phyloP scores from a whole-genome alignment of 1,140 invertebrate genomes.

The Aphidius ervi region DNA sequence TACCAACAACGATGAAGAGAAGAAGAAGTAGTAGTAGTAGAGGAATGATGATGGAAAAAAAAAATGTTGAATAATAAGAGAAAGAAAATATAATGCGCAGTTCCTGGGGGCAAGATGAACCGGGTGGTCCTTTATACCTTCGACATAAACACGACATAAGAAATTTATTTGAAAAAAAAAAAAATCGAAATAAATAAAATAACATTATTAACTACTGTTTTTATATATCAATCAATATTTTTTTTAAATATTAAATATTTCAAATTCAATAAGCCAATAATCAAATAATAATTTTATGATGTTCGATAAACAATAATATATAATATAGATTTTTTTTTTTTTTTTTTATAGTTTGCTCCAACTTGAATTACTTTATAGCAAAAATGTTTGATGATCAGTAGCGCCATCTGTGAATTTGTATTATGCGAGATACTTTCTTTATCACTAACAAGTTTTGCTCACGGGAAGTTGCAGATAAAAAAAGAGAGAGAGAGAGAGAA shows the following conservation, averaged over 20 bases:
- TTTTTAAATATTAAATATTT: constrained; percentile 12
- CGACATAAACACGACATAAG: constrained; percentile 3
- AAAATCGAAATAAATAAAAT: too few relatives aligned
- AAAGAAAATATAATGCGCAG: constrained; percentile 11
- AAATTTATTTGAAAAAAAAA: too few relatives aligned
- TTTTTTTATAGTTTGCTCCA: too few relatives aligned
- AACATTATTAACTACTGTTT: not conserved
- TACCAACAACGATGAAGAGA: too few relatives aligned
- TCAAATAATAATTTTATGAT: too few relatives aligned
- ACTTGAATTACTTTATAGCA: too few relatives aligned
- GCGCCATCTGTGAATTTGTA: constrained; percentile 14
- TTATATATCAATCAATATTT: not conserved
- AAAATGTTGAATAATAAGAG: too few relatives aligned
- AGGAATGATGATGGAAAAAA: too few relatives aligned
- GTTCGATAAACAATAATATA: too few relatives aligned
- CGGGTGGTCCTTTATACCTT: constrained; percentile 1
- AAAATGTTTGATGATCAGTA: not conserved
- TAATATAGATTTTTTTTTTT: too few relatives aligned
- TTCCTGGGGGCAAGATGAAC: constrained; percentile 3
- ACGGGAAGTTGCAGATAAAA: not conserved
- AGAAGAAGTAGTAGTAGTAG: too few relatives aligned
- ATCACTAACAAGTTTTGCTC: not conserved
- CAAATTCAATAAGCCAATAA: too few relatives aligned
- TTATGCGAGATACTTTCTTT: not conserved
- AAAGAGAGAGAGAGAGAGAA: constrained; percentile 1